Base-by-base conservation (phyloP, 2,888 invertebrate genomes). In the Mongoloraphidia duomilia region DNA sequence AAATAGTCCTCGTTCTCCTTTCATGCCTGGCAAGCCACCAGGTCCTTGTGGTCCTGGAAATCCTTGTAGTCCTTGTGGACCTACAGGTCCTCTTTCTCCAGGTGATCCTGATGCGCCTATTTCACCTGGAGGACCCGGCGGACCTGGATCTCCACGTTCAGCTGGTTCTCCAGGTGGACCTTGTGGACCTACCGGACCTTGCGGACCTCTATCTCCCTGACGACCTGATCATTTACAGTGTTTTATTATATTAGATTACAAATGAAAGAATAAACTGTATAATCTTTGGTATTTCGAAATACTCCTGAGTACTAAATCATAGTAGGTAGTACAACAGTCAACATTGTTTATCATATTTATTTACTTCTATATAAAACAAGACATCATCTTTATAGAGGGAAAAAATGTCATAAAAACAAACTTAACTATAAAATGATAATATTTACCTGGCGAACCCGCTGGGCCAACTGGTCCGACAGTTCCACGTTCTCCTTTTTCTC, bases 111-210 rank as follows among this genome's bases (percentile, higher is more conserved):
- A 66, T n/a, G 86, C 80, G 2, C 88, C 88, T 11, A 73, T 63
- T 58, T 84, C 84, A 36, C 84, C 84, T 8, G 80, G 74, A 1
- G 74, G 65, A 2, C 89, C 89, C 1, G 84, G 77, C 6, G 75
- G 67, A 3, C 88, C 88, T 0, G 81, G 73, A 58, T 86, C 86
- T 14, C 88, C 87, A 59, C 86, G 70, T 64, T 87, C 86, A 0
- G 83, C 88, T 42, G 84, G 80, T 65, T 88, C 88, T 12, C 89
- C 89, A 0, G 84, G 84, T 2, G 84, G 80, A 2, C 89, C 89
- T 1, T 75, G 71, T 0, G 82, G 79, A 4, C 88, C 88, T 17
- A 82, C 65, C 12, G 76, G 74, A n/a, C 89, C 89, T 62, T 82
- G 82, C 0, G 75, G 76, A 1, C 88, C 88, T 61, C 86, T 78